A percentile compares a stretch with the other conserved stretches of the same genome.
These are phyloP conservation scores for Lepidurus packardi DNA, from an alignment of 1,140 invertebrate genomes.

Conservation along the genomic window DNA sequence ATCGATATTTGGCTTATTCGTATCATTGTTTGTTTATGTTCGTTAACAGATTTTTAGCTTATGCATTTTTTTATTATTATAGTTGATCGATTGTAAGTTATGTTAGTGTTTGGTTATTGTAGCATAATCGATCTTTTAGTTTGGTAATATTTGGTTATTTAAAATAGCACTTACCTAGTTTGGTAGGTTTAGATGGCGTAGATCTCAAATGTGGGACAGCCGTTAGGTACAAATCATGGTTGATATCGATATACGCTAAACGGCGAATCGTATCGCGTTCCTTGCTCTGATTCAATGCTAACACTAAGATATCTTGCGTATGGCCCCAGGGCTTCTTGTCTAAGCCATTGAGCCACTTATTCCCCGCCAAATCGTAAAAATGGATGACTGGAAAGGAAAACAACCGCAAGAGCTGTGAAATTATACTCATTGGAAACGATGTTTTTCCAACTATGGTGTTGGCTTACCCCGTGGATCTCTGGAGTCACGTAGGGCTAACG, in stretches of 20 bases:
- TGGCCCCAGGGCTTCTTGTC: slow-evolving; percentile 29
- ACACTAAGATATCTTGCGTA: slow-evolving; percentile 13
- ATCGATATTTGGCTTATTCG: too few relatives aligned
- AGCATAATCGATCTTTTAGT: too few relatives aligned
- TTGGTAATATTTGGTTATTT: too few relatives aligned
- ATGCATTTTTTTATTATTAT: too few relatives aligned
- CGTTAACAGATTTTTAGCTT: too few relatives aligned
- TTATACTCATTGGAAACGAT: too few relatives aligned
- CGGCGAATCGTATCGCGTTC: slow-evolving; percentile 50
- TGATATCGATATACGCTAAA: slow-evolving; percentile 73
- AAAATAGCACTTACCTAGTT: slow-evolving; percentile 58
- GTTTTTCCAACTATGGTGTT: background rate
- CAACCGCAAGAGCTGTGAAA: too few relatives aligned
- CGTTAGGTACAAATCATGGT: slow-evolving; percentile 70
- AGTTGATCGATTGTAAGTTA: too few relatives aligned
- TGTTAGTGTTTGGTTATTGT: too few relatives aligned
- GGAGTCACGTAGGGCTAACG: slow-evolving; percentile 17
- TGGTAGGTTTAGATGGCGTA: slow-evolving; percentile 52
- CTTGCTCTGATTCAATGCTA: slow-evolving; percentile 36
- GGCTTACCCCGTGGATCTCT: background rate
- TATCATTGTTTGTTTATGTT: too few relatives aligned
- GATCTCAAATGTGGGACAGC: slow-evolving; percentile 60
- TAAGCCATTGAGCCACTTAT: slow-evolving; percentile 57
- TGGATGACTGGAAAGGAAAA: slow-evolving; percentile 55
- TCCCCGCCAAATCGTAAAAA: slow-evolving; percentile 69